Evolutionary conservation across 1,140 invertebrate genomes (phyloP), one percentile per base, ranked within the genome.

Genomic region (Homarus americanus): DNA sequence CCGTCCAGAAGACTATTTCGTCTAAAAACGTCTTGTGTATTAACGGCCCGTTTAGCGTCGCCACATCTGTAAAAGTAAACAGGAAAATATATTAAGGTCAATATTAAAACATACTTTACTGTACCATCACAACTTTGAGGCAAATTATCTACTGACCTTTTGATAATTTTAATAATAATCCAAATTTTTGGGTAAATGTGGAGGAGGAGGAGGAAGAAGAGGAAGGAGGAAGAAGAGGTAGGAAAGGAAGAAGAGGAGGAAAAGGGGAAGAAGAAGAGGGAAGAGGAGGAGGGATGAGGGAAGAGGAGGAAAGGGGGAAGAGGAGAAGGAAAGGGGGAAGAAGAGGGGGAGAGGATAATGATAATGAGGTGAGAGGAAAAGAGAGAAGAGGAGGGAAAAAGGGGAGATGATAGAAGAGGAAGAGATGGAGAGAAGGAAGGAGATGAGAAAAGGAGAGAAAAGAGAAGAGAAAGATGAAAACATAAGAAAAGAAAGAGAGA

Each of bases 1-100:
- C 98, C 32, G 98, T 99, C 98, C 98, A 99, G 95, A 99, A 99
- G 92, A 99, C 97, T 83, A 99, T 96, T 95, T 99, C 98, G 94
- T 99, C 98, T 32, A 99, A 95, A 93, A 99, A 97, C 0, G 97
- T 98, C 76, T 96, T 96, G 94, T 99, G 98, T 36, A 89, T 76
- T 5, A 89, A 49, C 24, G 87, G 90, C 24, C 92, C 92, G 17
- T 90, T 76, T 38, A 89, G 38, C 10, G 90, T 91, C 40, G 87
- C 78, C 15, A 91, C 83, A 85, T 93, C 92, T 93, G 92, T 24
- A 87, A 49, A 44, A 44, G 36, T n/a, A n/a, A 85, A 63, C 10
- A 69, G 10, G 7, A 32, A 69, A 49, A 49, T 49, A 49, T 49
- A 49, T 49, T 15, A 49, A n/a, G n/a, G n/a, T n/a, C n/a, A n/a